These are phyloP conservation scores for Eubucco bourcierii DNA, from an alignment of 2,113 vertebrate genomes.

Conservation along the genomic window DNA sequence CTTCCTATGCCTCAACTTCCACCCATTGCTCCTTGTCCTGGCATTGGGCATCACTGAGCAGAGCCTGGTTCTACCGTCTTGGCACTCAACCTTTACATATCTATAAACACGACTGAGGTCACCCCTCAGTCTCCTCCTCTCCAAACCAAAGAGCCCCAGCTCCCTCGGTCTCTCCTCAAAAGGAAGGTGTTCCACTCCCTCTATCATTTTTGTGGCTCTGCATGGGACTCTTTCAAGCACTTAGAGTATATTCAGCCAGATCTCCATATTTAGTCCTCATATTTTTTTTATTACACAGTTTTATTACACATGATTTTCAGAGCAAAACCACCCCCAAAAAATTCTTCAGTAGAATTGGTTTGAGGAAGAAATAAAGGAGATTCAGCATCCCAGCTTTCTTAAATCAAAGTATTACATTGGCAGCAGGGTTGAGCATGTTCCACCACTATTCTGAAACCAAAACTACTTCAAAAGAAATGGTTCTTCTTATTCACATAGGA, in stretches of 20 bases:
- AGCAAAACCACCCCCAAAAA: not conserved
- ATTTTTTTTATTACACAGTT: too few relatives aligned
- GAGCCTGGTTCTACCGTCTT: too few relatives aligned
- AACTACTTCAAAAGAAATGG: not conserved
- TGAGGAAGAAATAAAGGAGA: not conserved
- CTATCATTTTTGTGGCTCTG: too few relatives aligned
- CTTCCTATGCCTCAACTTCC: too few relatives aligned
- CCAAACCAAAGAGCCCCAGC: too few relatives aligned
- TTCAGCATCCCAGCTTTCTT: not conserved
- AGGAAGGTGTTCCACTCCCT: too few relatives aligned
- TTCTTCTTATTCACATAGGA: not conserved
- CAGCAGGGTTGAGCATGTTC: not conserved
- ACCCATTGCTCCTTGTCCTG: too few relatives aligned
- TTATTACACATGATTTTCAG: not conserved
- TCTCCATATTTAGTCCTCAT: not conserved
- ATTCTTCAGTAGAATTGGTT: not conserved
- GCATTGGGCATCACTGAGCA: too few relatives aligned
- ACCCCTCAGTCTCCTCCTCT: too few relatives aligned
- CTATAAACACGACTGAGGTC: too few relatives aligned
- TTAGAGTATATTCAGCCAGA: not conserved
- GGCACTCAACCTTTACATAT: too few relatives aligned
- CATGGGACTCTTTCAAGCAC: not conserved
- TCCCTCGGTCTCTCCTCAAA: too few relatives aligned
- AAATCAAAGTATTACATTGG: not conserved
- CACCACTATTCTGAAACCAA: not conserved